Evolutionary conservation across 2,888 invertebrate species (phyloP), one percentile per base, ranked within the genome.

Genomic region (Phaedon cochleariae): DNA sequence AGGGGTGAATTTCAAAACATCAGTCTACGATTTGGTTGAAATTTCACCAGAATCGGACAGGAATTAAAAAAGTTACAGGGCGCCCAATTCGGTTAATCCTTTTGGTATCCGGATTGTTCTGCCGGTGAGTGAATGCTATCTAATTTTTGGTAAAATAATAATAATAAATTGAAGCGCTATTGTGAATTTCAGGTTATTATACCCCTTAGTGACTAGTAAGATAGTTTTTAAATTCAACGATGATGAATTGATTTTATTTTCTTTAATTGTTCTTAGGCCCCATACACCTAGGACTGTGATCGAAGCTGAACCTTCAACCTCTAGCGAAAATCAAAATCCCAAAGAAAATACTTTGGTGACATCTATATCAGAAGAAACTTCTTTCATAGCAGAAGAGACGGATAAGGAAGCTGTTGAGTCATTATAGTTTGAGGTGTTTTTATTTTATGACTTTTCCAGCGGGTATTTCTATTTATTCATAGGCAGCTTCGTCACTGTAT

Each of bases 291-390:
- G 79, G 60, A 71, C 70, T 52, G 73, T 74, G 41, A 64, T 52
- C n/a, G 74, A 73, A 54, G 62, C 52, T 18, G 74, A 73, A 62
- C 67, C 72, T 18, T 60, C 69, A 7, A 72, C 64, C 9, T 69
- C 72, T 6, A 67, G 34, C 45, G 61, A 61, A 22, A 55, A 29
- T 48, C 45, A 53, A 7, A 65, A 55, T 4, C 65, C 72, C 1
- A 74, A 74, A 66, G 65, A 74, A 69, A 61, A 69, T 65, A 69
- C 65, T 18, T 45, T 63, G 26, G 64, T 51, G 31, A 49, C 49
- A 54, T 57, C 51, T 12, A 55, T 55, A 26, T 92, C 92, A 0
- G 92, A 91, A 80, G 93, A 93, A 77, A 93, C 93, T 0, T 93
- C 93, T 0, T 93, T 93, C 78, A 93, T 93, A 67, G 90, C 90